Percentiles rank a stretch among this genome's conserved stretches.
phyloP scores from a whole-genome alignment of 2,888 invertebrate species.

The Hemaris fuciformis region DNA sequence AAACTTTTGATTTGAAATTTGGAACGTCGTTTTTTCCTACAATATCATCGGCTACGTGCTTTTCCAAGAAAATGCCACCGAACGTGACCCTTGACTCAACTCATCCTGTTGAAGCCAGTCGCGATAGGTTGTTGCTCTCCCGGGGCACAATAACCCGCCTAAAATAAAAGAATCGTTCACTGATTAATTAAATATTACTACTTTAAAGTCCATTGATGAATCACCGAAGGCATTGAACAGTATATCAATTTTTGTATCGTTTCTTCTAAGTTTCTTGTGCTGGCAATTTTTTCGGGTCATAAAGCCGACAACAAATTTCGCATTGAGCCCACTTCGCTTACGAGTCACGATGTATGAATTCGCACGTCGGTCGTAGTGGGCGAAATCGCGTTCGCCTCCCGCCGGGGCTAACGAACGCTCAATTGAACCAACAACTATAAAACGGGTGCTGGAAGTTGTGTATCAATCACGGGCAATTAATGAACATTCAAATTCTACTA shows the following conservation, averaged over 20 bases:
- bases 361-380: not conserved
- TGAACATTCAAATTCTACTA: not conserved
- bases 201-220: not conserved
- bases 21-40: too few relatives aligned
- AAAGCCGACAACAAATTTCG: conserved; percentile 9
- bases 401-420: conserved; percentile 1
- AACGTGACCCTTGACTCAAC: not conserved
- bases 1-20: too few relatives aligned
- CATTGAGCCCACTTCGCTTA: not conserved
- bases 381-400: conserved; percentile 1
- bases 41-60: not conserved
- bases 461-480: not conserved
- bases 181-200: not conserved
- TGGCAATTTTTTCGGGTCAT: not conserved
- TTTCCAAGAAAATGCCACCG: not conserved
- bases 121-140: conserved; percentile 3
- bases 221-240: not conserved
- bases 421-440: not conserved
- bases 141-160: not conserved
- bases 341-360: conserved; percentile 3
- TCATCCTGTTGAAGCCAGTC: not conserved
- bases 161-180: not conserved
- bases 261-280: not conserved
- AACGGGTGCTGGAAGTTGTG: not conserved
- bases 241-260: too few relatives aligned